These are phyloP conservation scores for human (Homo sapiens) DNA, from an alignment of 2,113 vertebrate species.

Conservation along the genomic window DNA sequence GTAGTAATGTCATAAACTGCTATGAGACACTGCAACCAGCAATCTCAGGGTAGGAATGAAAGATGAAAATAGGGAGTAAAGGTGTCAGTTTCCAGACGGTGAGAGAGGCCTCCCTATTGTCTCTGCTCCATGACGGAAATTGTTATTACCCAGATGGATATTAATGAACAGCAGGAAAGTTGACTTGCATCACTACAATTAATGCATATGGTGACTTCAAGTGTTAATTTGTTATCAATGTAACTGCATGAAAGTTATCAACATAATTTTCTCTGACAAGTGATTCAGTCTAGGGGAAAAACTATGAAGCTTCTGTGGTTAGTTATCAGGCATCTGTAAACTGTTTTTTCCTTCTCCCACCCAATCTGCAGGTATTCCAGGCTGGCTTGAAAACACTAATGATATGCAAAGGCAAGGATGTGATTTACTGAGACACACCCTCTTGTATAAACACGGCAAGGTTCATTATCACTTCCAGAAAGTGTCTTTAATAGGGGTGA, in stretches of 20 bases:
- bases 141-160: constrained; percentile 10
- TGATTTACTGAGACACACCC: constrained; percentile 43
- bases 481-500: constrained; percentile 45
- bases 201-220: neutral
- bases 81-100: constrained; percentile 28
- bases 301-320: neutral
- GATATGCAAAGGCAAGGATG: neutral
- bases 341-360: neutral
- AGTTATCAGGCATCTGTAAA: constrained; percentile 20
- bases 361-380: neutral
- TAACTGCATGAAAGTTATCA: constrained; percentile 27
- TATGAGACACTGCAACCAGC: neutral
- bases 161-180: neutral
- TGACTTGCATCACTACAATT: neutral
- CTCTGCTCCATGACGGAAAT: neutral
- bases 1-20: neutral
- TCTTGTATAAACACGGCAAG: constrained; percentile 36
- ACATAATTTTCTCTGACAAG: constrained; percentile 59
- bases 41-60: neutral
- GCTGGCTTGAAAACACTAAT: constrained; percentile 38
- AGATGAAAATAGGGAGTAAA: constrained; percentile 46
- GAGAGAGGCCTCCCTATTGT: neutral
- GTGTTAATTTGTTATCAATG: constrained; percentile 20
- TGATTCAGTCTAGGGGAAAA: constrained; percentile 23
- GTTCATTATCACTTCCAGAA: constrained; percentile 68